Base-by-base conservation (phyloP, 2,888 invertebrate genomes). In the Spisula solida region DNA sequence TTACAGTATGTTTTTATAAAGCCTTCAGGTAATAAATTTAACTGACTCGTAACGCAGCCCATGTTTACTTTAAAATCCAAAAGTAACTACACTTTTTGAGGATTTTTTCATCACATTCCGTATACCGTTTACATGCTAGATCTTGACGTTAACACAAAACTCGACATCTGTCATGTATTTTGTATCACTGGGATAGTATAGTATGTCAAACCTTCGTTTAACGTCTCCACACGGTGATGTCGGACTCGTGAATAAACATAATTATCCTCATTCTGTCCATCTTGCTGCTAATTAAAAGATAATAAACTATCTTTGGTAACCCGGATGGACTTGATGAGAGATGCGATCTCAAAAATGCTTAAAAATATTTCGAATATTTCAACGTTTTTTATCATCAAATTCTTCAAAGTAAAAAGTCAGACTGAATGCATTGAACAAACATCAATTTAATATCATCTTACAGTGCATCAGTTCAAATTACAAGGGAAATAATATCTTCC, bases 131-230 rank as follows among this genome's bases (percentile, higher is more conserved):
- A 75, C 75, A 34, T 34, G 31, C 31, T 29, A 75, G 6, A 75
- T 8, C 75, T 75, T 75, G 34, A 31, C 18, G 75, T 34, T 75
- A 75, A 75, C 75, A 75, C 75, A 75, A 34, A 18, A 31, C 75
- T 34, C 75, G 75, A 75, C 75, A 75, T 34, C 75, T 75, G 75
- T 75, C 75, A 75, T 75, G 75, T 75, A 75, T 75, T 75, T 75
- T 75, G 31, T 75, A 75, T 75, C 75, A 75, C 31, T 60, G 6
- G 60, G 51, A 66, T 66, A 25, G 75, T 75, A 16, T 75, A 75
- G 25, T 29, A 34, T 75, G 75, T 75, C 75, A 75, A 31, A 10
- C 75, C 31, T 34, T 18, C 29, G 16, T 5, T 31, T 25, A 31
- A 25, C 75, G 31, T 75, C 75, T 75, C 75, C 12, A 75, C 75